These are phyloP conservation scores for Agrypnia vestita DNA, from an alignment of 1,140 invertebrate species.

Conservation along the genomic window DNA sequence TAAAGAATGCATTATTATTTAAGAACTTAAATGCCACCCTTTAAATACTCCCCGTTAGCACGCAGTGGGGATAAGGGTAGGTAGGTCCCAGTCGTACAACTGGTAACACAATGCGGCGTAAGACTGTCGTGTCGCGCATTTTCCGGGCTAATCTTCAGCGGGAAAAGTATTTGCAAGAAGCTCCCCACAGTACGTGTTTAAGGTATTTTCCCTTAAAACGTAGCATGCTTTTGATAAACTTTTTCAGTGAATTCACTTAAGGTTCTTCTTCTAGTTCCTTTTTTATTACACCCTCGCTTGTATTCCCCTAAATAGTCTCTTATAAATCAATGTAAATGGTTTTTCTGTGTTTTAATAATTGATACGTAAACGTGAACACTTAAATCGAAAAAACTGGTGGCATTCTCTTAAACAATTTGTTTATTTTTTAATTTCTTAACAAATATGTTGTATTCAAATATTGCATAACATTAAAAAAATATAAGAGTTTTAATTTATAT, in stretches of 20 bases:
- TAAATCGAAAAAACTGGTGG: not conserved
- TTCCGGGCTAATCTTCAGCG: constrained; percentile 37
- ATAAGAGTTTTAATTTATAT: too few species aligned
- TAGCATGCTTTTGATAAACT: constrained; percentile 48
- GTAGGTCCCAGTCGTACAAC: constrained; percentile 3
- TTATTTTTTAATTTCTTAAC: too few species aligned
- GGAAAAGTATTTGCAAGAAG: constrained; percentile 50
- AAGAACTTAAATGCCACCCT: constrained; percentile 54
- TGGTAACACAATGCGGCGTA: constrained; percentile 43
- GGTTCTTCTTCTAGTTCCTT: constrained; percentile 18
- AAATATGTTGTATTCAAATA: too few species aligned
- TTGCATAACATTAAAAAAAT: too few species aligned
- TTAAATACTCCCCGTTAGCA: constrained; percentile 39
- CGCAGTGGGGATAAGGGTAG: constrained; percentile 11
- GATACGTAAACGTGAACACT: not conserved
- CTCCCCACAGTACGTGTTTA: constrained; percentile 19
- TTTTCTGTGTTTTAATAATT: not conserved
- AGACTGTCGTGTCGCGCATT: constrained; percentile 48
- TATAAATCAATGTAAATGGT: constrained; percentile 35
- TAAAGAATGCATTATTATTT: constrained; percentile 55
- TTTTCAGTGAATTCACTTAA: constrained; percentile 26
- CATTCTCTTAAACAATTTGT: too few species aligned
- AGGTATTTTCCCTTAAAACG: constrained; percentile 44
- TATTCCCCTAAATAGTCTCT: constrained; percentile 33
- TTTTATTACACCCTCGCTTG: constrained; percentile 33